These are phyloP conservation scores for Enteromius thamalakanensis DNA, from an alignment of 2,797 vertebrate species.

Conservation along the genomic window DNA sequence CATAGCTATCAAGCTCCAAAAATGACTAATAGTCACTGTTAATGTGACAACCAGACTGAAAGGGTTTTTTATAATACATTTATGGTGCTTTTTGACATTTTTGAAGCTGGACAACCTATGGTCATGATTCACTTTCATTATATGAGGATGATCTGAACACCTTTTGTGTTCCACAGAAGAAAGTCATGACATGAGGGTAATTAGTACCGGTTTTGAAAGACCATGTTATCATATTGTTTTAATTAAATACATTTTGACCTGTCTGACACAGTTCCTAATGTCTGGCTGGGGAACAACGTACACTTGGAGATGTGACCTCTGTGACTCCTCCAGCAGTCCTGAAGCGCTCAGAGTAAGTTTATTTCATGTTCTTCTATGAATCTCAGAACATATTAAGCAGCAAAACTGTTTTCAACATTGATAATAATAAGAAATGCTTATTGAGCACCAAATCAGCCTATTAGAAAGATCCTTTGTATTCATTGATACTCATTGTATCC, in stretches of 20 bases:
- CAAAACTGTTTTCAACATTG: not conserved
- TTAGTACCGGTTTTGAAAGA: not conserved
- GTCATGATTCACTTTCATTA: constrained; percentile 1
- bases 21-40: not conserved
- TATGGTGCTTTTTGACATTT: constrained; percentile 1
- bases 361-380: not conserved
- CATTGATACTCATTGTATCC: constrained; percentile 34
- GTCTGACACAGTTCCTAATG: constrained; percentile 87
- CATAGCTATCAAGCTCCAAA: not conserved
- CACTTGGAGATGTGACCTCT: constrained; percentile 92
- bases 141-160: not conserved
- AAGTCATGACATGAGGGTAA: not conserved
- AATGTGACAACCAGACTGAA: not conserved
- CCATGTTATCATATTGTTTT: not conserved
- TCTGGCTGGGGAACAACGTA: constrained; percentile 93
- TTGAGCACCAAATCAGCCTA: not conserved
- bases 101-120: not conserved
- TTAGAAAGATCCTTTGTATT: no score
- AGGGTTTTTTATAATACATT: not conserved
- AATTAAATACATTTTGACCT: not conserved
- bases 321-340: constrained; percentile 83
- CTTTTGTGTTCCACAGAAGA: not conserved
- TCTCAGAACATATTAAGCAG: not conserved
- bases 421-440: not conserved
- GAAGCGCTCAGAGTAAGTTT: constrained; percentile 86